A percentile compares a stretch with the other conserved stretches of the same genome.
Evolutionary conservation across 1,140 invertebrate genomes (phyloP).

Genomic region (Brachionus calyciflorus): DNA sequence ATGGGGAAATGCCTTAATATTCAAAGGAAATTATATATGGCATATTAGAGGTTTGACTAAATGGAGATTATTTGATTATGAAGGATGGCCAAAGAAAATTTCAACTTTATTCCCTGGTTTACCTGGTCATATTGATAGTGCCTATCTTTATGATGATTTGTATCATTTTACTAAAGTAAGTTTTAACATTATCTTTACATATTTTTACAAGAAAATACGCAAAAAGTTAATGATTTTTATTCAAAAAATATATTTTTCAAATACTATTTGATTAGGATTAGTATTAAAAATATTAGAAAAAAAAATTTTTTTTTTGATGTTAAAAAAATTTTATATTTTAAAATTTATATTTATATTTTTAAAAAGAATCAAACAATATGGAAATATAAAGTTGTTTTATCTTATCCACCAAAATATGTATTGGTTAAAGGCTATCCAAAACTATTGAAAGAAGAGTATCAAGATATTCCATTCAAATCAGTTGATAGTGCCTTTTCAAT

Average conservation of each 20-base stretch:
- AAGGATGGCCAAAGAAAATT: slow-evolving; percentile 46
- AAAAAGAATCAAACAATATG: slow-evolving; percentile 36
- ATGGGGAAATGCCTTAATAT: slow-evolving; percentile 44
- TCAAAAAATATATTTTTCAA: no score
- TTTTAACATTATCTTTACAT: no score
- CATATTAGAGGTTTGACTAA: slow-evolving; percentile 44
- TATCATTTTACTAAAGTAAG: slow-evolving; percentile 41
- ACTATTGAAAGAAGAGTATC: slow-evolving; percentile 40
- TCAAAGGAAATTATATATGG: slow-evolving; percentile 45
- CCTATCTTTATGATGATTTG: slow-evolving; percentile 26
- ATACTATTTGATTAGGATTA: no score
- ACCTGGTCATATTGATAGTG: slow-evolving; percentile 26
- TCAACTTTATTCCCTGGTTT: slow-evolving; percentile 5
- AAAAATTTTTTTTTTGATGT: neutral
- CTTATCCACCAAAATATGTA: slow-evolving; percentile 39
- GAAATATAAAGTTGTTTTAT: slow-evolving; percentile 43
- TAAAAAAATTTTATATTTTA: neutral
- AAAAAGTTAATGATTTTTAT: no score
- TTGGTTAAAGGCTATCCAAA: slow-evolving; percentile 37
- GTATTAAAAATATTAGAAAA: neutral
- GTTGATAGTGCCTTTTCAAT: slow-evolving; percentile 46
- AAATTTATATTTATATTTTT: neutral
- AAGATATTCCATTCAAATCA: slow-evolving; percentile 42
- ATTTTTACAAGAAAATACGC: no score
- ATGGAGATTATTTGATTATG: slow-evolving; percentile 46